These are phyloP conservation scores for Lypha dubia DNA, from an alignment of 2,888 invertebrate species.

Conservation along the genomic window DNA sequence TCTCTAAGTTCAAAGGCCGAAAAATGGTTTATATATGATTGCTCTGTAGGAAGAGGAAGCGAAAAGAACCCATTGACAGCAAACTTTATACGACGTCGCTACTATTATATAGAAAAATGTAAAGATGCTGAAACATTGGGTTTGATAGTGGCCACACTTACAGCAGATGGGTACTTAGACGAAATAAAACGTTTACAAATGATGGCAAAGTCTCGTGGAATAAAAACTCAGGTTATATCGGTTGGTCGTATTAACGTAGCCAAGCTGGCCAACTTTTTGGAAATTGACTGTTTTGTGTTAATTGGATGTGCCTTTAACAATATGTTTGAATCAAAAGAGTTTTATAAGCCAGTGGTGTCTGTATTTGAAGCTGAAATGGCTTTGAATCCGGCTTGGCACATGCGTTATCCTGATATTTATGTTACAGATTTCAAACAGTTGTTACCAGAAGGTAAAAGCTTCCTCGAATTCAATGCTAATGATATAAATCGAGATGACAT, in stretches of 20 bases:
- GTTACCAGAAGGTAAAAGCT: conserved; percentile 86
- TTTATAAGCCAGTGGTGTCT: conserved; percentile 94
- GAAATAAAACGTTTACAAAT: conserved; percentile 90
- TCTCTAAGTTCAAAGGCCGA: conserved; percentile 85
- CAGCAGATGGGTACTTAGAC: conserved; percentile 90
- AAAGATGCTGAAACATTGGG: conserved; percentile 95
- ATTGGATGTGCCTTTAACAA: conserved; percentile 96
- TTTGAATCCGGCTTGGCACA: conserved; percentile 85
- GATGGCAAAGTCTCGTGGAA: conserved; percentile 89
- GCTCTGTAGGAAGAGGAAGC: conserved; percentile 81
- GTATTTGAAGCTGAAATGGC: conserved; percentile 96
- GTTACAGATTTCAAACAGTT: conserved; percentile 90
- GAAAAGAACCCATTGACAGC: conserved; percentile 83
- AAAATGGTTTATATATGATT: conserved; percentile 85
- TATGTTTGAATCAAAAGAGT: conserved; percentile 92
- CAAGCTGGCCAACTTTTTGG: conserved; percentile 95
- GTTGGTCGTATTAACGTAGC: conserved; percentile 97
- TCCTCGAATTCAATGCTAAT: conserved; percentile 83
- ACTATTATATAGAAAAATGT: conserved; percentile 94
- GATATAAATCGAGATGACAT: conserved; percentile 86
- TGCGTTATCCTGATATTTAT: conserved; percentile 85
- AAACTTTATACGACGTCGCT: conserved; percentile 90
- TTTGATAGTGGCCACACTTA: conserved; percentile 95
- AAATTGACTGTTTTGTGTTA: conserved; percentile 96
- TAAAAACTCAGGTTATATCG: conserved; percentile 95